These are phyloP conservation scores for Monodelphis domestica DNA, from an alignment of 2,797 vertebrate genomes.

Conservation along the genomic window DNA sequence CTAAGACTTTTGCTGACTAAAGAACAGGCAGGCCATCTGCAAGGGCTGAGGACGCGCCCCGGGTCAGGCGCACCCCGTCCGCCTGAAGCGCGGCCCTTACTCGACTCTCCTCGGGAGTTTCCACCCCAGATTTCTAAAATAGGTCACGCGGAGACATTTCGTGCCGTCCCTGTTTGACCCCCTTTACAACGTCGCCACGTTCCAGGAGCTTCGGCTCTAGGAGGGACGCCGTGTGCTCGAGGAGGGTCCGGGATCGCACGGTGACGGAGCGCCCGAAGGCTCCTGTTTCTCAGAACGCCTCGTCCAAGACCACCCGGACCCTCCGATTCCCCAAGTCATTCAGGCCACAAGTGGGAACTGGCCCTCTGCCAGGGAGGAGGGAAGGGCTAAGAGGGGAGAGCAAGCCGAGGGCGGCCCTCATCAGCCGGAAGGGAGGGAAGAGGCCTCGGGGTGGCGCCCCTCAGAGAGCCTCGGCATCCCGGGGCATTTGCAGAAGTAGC, in stretches of 20 bases:
- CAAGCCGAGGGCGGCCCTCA: too few species aligned
- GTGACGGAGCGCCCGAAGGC: too few species aligned
- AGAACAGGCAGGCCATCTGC: neutral
- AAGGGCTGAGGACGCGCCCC: conserved; percentile 7
- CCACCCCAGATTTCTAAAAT: conserved; percentile 18
- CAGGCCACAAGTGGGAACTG: neutral
- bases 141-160: neutral
- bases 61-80: neutral
- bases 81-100: neutral
- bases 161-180: neutral
- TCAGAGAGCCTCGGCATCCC: too few species aligned
- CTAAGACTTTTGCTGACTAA: conserved; percentile 43
- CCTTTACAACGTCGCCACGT: too few species aligned
- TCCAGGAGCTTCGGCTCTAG: too few species aligned
- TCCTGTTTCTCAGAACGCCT: too few species aligned
- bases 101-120: neutral
- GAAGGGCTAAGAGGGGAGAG: too few species aligned
- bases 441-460: too few species aligned
- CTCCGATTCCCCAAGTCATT: neutral
- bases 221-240: too few species aligned
- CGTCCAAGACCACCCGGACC: neutral
- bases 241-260: too few species aligned
- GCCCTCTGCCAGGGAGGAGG: neutral
- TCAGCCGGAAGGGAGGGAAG: too few species aligned
- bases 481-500: too few species aligned